Evolutionary conservation across 2,888 invertebrate species (phyloP).

Genomic region (Boloria selene): DNA sequence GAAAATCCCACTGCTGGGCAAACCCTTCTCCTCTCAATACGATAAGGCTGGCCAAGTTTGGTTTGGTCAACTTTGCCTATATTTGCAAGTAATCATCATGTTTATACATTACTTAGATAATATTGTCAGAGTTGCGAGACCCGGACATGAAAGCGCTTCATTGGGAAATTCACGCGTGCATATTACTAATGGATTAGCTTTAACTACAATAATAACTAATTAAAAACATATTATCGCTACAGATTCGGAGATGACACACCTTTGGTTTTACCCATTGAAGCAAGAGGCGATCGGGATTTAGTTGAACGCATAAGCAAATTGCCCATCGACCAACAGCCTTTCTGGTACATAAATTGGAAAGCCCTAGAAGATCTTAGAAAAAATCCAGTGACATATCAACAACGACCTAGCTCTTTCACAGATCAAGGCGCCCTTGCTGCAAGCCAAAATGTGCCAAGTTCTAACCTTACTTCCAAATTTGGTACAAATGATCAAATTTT

Average conservation of each 20-base stretch:
- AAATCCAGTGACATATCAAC: constrained; percentile 66
- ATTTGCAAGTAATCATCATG: too few relatives aligned
- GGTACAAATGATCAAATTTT: constrained; percentile 7
- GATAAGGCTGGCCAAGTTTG: too few relatives aligned
- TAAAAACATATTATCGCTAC: constrained; percentile 40
- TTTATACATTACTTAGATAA: too few relatives aligned
- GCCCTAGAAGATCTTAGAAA: constrained; percentile 83
- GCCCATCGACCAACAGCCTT: constrained; percentile 86
- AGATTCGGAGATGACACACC: constrained; percentile 60
- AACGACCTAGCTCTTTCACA: constrained; percentile 58
- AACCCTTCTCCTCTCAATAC: too few relatives aligned
- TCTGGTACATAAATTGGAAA: constrained; percentile 88
- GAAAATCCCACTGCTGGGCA: too few relatives aligned
- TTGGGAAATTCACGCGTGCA: too few relatives aligned
- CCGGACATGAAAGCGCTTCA: too few relatives aligned
- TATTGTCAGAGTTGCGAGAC: too few relatives aligned
- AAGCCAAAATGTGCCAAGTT: constrained; percentile 6
- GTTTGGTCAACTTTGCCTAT: too few relatives aligned
- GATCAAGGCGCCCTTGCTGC: constrained; percentile 33
- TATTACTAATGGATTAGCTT: too few relatives aligned
- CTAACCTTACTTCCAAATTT: constrained; percentile 31
- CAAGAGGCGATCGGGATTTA: constrained; percentile 83
- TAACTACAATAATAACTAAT: neutral
- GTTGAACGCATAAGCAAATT: constrained; percentile 84
- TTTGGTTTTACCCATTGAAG: constrained; percentile 83